Conservation (phyloP, 37 sponge, comb jelly and placozoan species). For the Geodia barretti region DNA sequence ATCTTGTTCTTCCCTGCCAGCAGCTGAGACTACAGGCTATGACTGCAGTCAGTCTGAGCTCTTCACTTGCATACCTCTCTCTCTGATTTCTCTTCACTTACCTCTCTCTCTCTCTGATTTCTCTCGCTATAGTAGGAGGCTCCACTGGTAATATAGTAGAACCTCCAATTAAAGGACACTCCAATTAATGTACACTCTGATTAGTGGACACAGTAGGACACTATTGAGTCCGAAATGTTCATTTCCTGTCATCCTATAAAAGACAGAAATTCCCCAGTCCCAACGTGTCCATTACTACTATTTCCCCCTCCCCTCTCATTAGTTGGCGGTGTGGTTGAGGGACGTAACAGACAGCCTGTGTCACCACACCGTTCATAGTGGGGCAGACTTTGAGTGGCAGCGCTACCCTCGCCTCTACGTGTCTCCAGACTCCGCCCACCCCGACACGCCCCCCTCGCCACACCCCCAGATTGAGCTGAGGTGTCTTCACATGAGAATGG, state of each 20-base stretch:
- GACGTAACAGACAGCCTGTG: slow-evolving; percentile 82
- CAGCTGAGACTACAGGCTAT: slow-evolving; percentile 55
- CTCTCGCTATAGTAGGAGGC: neutral
- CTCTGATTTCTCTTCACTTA: too few species aligned
- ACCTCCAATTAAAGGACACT: neutral
- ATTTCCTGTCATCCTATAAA: neutral
- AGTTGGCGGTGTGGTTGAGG: slow-evolving; percentile 75
- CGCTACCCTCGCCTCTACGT: slow-evolving; percentile 58
- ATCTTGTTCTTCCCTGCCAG: too few species aligned
- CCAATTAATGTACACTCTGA: neutral
- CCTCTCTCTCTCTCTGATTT: neutral
- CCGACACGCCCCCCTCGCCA: too few species aligned
- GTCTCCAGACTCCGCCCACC: neutral
- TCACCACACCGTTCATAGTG: slow-evolving; percentile 67
- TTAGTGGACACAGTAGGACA: neutral
- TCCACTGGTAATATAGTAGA: neutral
- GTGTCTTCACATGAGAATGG: slow-evolving; percentile 49
- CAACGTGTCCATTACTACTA: too few species aligned
- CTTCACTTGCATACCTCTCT: too few species aligned
- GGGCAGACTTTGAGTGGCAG: slow-evolving; percentile 91
- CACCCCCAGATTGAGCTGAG: slow-evolving; percentile 9
- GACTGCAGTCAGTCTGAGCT: slow-evolving; percentile 45
- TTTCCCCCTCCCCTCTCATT: neutral
- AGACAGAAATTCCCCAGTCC: too few species aligned
- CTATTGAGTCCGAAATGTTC: neutral